Percentiles rank a stretch among this genome's conserved stretches.
Evolutionary conservation across 2,888 invertebrate genomes (phyloP).

Genomic region (Ornithoptera priamus): DNA sequence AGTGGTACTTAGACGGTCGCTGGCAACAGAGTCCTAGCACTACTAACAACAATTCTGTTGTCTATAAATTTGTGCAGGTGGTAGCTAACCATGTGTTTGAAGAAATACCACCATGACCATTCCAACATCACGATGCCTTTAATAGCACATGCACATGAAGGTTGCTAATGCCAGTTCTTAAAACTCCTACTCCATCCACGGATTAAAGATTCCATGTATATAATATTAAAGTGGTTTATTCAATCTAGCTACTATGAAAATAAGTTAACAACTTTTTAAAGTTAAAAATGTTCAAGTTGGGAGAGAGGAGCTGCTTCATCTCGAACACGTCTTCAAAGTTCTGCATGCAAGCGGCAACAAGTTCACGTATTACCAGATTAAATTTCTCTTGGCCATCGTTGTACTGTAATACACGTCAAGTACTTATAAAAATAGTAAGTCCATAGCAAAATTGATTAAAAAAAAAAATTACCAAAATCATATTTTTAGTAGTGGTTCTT

Average conservation of each 20-base stretch:
- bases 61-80: too few relatives aligned
- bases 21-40: too few relatives aligned
- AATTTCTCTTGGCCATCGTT: background rate
- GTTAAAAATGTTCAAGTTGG: background rate
- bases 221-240: background rate
- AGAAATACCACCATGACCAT: too few relatives aligned
- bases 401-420: background rate
- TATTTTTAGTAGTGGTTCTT: too few relatives aligned
- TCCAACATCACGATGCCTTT: too few relatives aligned
- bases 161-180: background rate
- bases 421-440: background rate
- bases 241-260: background rate
- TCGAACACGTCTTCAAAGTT: background rate
- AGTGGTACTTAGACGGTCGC: too few relatives aligned
- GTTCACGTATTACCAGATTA: constrained; percentile 3
- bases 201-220: background rate
- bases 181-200: background rate
- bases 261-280: background rate
- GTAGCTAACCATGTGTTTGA: too few relatives aligned
- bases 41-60: too few relatives aligned
- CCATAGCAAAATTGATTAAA: too few relatives aligned
- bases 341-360: background rate
- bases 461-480: too few relatives aligned
- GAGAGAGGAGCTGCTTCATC: background rate
- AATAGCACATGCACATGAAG: background rate